Conservation (phyloP, 2,888 invertebrate species). For the Caenorhabditis sp. region DNA sequence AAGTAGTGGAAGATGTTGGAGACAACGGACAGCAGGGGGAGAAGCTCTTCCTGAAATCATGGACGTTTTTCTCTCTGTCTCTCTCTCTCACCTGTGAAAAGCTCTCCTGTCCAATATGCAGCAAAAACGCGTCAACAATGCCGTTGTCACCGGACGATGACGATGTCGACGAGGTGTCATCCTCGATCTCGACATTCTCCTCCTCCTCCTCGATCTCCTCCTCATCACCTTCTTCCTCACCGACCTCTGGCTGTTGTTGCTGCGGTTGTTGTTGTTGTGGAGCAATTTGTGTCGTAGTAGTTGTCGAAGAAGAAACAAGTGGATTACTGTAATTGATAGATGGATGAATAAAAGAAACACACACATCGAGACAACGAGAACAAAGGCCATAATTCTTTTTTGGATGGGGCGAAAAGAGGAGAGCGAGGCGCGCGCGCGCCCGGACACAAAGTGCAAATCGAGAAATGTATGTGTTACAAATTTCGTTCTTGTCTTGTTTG, state of each 20-base stretch:
- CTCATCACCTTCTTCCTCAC: background rate
- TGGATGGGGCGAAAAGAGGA: background rate
- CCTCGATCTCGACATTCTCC: slow-evolving; percentile 22
- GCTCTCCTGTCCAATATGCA: slow-evolving; percentile 39
- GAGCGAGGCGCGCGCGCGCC: background rate
- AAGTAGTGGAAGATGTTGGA: slow-evolving; percentile 43
- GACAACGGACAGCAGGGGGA: slow-evolving; percentile 44
- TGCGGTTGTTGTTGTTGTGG: background rate
- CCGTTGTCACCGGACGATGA: slow-evolving; percentile 28
- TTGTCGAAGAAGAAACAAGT: background rate
- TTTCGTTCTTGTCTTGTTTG: background rate
- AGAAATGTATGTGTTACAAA: background rate
- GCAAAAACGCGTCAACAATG: slow-evolving; percentile 31
- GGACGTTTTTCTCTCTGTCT: too few species aligned
- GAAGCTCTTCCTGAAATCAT: slow-evolving; percentile 55
- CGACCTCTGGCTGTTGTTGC: background rate
- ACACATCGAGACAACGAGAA: background rate
- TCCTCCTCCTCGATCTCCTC: slow-evolving; percentile 5
- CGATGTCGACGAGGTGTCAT: slow-evolving; percentile 34
- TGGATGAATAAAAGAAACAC: background rate
- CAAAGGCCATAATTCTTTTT: background rate
- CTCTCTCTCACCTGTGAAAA: slow-evolving; percentile 38
- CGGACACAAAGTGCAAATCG: background rate
- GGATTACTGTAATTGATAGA: background rate
- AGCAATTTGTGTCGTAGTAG: background rate